Percentiles rank a stretch among this genome's conserved stretches.
phyloP scores from a whole-genome alignment of 2,113 vertebrate species.

The Xenus cinereus region DNA sequence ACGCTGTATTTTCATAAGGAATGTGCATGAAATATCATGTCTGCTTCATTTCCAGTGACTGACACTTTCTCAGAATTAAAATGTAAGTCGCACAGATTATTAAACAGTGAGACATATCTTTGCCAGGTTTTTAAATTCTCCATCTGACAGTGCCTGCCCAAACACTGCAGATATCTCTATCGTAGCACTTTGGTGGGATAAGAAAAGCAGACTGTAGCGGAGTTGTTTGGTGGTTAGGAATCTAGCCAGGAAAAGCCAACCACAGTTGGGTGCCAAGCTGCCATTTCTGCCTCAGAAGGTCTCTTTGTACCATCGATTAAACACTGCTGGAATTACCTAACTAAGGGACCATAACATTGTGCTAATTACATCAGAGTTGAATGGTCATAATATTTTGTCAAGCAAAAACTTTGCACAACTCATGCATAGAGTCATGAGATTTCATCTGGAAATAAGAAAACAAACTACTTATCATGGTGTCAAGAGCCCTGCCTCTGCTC shows the following conservation, averaged over 20 bases:
- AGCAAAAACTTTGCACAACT: not conserved
- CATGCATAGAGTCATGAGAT: not conserved
- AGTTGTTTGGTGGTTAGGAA: not conserved
- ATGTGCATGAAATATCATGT: not conserved
- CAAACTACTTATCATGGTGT: not conserved
- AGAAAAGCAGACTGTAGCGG: not conserved
- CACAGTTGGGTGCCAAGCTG: not conserved
- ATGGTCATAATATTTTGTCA: not conserved
- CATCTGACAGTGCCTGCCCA: not conserved
- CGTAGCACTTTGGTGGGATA: not conserved
- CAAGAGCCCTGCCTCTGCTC: not conserved
- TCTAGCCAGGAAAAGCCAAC: not conserved
- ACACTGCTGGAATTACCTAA: not conserved
- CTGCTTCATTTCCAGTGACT: not conserved
- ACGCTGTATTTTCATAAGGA: not conserved
- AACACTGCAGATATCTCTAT: not conserved
- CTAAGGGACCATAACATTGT: not conserved
- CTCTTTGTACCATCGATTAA: not conserved
- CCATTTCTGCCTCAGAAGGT: conserved; percentile 19
- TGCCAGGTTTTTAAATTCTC: conserved; percentile 10
- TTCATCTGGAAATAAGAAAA: not conserved
- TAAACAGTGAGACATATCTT: not conserved
- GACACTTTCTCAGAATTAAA: not conserved
- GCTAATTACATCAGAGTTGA: not conserved
- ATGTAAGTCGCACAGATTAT: not conserved